Base-by-base conservation (phyloP, 1,140 invertebrate genomes). In the Drosophila ambigua region DNA sequence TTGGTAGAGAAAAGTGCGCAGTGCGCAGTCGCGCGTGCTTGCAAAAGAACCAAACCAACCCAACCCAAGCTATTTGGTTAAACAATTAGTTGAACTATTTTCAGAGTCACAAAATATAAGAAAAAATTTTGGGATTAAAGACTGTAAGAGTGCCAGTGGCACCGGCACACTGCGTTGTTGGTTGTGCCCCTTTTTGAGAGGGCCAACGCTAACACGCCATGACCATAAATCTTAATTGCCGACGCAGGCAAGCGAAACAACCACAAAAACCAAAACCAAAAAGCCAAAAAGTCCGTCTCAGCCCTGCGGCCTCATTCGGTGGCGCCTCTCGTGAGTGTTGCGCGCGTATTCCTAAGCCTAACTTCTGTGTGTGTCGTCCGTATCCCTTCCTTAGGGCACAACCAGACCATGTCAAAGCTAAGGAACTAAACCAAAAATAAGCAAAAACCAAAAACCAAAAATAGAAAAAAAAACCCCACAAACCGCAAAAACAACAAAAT, bases 201-300 rank as follows among this genome's bases (percentile, higher is more conserved):
- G 62, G 53, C 35, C 35, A 39, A 28, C 26, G 26, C 77, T 64
- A 77, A 51, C 81, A 85, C 83, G 82, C 78, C 74, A 82, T 87
- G 76, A 77, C 76, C 84, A 88, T 88, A 88, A 88, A 88, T 88
- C 83, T 88, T 88, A 79, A 88, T 88, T 88, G 83, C 67, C 77
- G 62, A 44, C 72, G 79, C 83, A 89, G 76, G 83, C 83, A 88
- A 88, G 72, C 83, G 83, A 72, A 83, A 83, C 83, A 46, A 28
- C 46, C 35, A 23, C n/a, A 15, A 6, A 5, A 49, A 28, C 31
- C 15, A 26, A 13, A 20, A 20, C 20, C 20, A 20, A 20, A 20
- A 20, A 20, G 20, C 20, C 20, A 20, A 20, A 20, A 52, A 53
- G 11, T 13, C 51, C 53, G 48, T 24, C 62, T 63, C 55, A 68